Evolutionary conservation across 2,888 invertebrate genomes (phyloP), one percentile per base, ranked within the genome.

Genomic region (Cataglyphis cursor): DNA sequence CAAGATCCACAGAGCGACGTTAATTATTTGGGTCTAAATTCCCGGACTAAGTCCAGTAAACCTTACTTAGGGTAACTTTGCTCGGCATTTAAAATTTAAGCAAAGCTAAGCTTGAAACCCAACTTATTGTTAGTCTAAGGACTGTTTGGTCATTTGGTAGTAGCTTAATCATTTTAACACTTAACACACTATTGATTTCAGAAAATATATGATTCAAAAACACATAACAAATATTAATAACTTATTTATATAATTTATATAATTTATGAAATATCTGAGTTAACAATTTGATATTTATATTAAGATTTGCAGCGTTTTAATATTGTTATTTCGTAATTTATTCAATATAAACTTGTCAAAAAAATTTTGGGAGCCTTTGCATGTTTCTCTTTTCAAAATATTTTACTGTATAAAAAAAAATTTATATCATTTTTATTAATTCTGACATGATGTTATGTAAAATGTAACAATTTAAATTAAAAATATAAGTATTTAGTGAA

Each of bases 1-100:
- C 59, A 54, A 83, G 82, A 86, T 84, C 59, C 76, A 62, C 24
- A 68, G 51, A 51, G 64, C 41, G 24, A 44, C 75, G 82, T 89
- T 90, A 90, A 90, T 90, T 87, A 90, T 89, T 84, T 66, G 35
- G 75, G 41, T 76, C 84, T 70, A 78, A 88, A 84, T 85, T 85
- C 74, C 70, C 44, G 3, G 73, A 61, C 73, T 84, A 89, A 89
- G 89, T 89, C 87, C 87, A 66, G 85, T 85, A 87, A 89, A 89
- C 89, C 84, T 85, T 84, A 88, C 85, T 89, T 88, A 83, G 85
- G 18, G 70, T 38, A 84, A 86, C 85, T 85, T 76, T 72, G 78
- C 81, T 80, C 82, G 83, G 70, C 85, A 76, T 90, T 89, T 87
- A 86, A 90, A 90, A 90, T 90, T 90, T 84, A 87, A 85, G 75